Evolutionary conservation across 1,140 invertebrate genomes (phyloP).

Genomic region (Rhynchophorus ferrugineus): DNA sequence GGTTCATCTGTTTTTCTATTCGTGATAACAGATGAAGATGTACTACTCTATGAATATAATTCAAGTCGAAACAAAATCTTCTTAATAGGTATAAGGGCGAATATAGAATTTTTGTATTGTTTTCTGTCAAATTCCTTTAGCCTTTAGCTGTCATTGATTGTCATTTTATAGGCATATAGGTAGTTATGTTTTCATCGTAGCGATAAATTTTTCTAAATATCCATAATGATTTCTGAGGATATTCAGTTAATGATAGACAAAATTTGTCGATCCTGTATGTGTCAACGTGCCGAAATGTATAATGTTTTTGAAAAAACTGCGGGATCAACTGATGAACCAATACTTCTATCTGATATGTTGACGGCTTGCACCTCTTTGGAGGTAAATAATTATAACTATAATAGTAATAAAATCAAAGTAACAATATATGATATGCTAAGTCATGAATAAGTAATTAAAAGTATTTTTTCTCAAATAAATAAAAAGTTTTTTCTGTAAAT

Average conservation of each 20-base stretch:
- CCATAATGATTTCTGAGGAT: constrained; percentile 32
- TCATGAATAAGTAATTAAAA: neutral
- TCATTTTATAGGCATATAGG: neutral
- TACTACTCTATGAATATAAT: no score
- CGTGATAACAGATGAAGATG: no score
- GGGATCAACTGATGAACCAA: constrained; percentile 23
- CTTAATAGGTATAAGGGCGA: no score
- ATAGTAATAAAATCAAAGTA: neutral
- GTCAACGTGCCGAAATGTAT: constrained; percentile 32
- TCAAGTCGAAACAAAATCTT: no score
- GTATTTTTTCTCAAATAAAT: no score
- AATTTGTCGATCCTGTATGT: constrained; percentile 39
- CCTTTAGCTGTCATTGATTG: neutral
- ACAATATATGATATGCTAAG: neutral
- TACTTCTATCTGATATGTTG: constrained; percentile 49
- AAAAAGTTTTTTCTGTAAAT: no score
- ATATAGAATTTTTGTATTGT: no score
- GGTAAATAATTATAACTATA: constrained; percentile 34
- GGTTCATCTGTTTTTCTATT: no score
- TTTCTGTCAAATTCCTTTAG: no score
- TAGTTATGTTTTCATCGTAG: constrained; percentile 8
- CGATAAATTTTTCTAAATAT: neutral
- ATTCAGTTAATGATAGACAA: constrained; percentile 32
- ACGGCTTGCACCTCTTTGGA: constrained; percentile 51
- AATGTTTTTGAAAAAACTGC: constrained; percentile 36